Evolutionary conservation across 2,113 vertebrate genomes (phyloP).

Genomic region (Tympanuchus pallidicinctus): DNA sequence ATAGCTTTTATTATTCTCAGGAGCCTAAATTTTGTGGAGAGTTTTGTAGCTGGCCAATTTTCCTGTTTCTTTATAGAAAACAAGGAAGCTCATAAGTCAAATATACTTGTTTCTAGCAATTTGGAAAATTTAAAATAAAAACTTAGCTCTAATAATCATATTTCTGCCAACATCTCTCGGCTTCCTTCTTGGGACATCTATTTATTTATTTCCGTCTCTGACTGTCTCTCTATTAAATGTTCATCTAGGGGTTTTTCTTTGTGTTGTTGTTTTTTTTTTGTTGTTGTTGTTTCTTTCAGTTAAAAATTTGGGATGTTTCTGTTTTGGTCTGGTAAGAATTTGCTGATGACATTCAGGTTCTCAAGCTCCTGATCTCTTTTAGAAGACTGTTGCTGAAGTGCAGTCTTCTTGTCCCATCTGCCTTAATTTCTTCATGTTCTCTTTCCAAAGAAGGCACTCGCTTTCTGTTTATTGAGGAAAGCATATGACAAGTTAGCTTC

Average conservation of each 20-base stretch:
- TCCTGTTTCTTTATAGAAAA: neutral
- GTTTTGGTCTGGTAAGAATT: neutral
- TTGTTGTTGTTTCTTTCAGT: neutral
- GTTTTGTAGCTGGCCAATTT: neutral
- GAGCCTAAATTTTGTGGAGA: neutral
- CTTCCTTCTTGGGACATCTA: neutral
- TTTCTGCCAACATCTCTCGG: neutral
- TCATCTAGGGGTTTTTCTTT: neutral
- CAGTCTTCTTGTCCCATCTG: neutral
- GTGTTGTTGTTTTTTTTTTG: neutral
- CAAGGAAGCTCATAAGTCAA: neutral
- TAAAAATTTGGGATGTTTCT: neutral
- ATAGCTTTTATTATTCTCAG: neutral
- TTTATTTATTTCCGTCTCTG: neutral
- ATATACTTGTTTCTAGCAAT: neutral
- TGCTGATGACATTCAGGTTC: neutral
- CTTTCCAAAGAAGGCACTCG: neutral
- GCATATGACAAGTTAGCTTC: neutral
- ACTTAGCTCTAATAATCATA: neutral
- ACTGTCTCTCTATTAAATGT: neutral
- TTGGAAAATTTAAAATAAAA: neutral
- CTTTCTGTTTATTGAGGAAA: neutral
- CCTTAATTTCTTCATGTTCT: neutral
- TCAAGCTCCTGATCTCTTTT: neutral
- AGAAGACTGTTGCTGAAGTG: accelerated